Evolutionary conservation across 2,888 invertebrate species (phyloP), one percentile per base, ranked within the genome.

Genomic region (Hypolimnas misippus): DNA sequence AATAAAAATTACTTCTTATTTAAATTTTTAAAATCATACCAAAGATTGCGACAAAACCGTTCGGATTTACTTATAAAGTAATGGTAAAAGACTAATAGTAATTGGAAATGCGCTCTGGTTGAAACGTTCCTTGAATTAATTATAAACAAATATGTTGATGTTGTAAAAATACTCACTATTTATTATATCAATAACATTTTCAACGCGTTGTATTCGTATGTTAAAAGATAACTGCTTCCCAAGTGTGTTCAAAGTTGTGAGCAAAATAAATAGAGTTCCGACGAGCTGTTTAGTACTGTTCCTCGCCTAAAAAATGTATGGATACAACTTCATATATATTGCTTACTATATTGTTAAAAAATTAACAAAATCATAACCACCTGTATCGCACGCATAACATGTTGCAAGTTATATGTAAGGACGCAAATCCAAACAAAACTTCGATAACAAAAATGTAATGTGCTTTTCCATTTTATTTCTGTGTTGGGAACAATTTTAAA

Each of bases 211-310:
- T 5, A 75, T 76, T 46, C 84, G 78, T 2, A 77, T 31, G 67
- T 87, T 87, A 65, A 89, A 86, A 0, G 84, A 74, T 0, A 76
- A 51, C 67, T 89, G 85, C 70, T 90, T 90, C 2, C 78, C 81
- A 35, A 89, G 63, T 0, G 83, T 73, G 70, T 82, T 86, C 29
- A 90, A 55, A 7, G 84, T 89, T 0, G 87, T 89, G 31, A 90
- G 73, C 56, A 89, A 71, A 16, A 90, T 83, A 63, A 87, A 89
- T 50, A 90, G 69, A 2, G 82, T 86, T 66, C 85, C 81, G 63
- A 89, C 81, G 57, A 89, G 73, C 56, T 78, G 71, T 4, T 84
- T 81, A 0, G 76, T 79, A 70, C 79, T 84, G 70, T 83, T 76
- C 0, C 85, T 82, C 33, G 75, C 76, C 90, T 90, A 73, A n/a